Percentiles rank a stretch among this genome's conserved stretches.
These are phyloP conservation scores for Iguana delicatissima DNA, from an alignment of 2,797 vertebrate species.

Conservation along the genomic window DNA sequence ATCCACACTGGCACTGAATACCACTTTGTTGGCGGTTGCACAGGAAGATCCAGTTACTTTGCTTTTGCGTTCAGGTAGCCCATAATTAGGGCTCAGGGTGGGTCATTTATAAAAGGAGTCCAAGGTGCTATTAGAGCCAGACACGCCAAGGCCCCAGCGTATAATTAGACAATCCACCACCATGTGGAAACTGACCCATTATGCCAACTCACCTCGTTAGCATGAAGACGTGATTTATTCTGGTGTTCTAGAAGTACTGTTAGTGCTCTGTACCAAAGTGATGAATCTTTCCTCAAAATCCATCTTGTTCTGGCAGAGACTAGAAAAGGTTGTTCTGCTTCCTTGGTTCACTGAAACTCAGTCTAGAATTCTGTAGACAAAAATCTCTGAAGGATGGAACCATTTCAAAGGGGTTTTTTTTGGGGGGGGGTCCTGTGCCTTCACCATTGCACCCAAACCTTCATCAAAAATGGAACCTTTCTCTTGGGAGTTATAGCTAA, in stretches of 20 bases:
- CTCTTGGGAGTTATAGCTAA: too few species aligned
- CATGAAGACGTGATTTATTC: conserved; percentile 53
- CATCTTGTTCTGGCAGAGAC: conserved; percentile 34
- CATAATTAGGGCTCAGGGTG: conserved; percentile 61
- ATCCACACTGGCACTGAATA: not conserved
- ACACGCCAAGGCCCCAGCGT: conserved; percentile 49
- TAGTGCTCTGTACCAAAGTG: not conserved
- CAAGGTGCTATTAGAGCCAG: conserved; percentile 66
- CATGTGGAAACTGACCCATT: conserved; percentile 57
- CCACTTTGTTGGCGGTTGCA: conserved; percentile 42
- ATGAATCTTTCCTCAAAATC: conserved; percentile 39
- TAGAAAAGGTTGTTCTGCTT: conserved; percentile 8
- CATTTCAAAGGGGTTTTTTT: not conserved
- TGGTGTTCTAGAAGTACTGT: conserved; percentile 9
- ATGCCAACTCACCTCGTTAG: conserved; percentile 69
- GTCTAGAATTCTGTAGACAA: not conserved
- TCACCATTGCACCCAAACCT: too few species aligned
- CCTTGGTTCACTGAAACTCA: not conserved
- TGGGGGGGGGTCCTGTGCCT: not conserved
- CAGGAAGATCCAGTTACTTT: conserved; percentile 39
- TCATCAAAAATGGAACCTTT: too few species aligned
- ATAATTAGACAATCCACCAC: conserved; percentile 70
- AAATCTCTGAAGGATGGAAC: not conserved
- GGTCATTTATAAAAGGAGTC: conserved; percentile 67
- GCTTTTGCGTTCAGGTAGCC: conserved; percentile 54